Evolutionary conservation across 2,797 vertebrate genomes (phyloP), one percentile per base, ranked within the genome.

Genomic region (Lagodon rhomboides): DNA sequence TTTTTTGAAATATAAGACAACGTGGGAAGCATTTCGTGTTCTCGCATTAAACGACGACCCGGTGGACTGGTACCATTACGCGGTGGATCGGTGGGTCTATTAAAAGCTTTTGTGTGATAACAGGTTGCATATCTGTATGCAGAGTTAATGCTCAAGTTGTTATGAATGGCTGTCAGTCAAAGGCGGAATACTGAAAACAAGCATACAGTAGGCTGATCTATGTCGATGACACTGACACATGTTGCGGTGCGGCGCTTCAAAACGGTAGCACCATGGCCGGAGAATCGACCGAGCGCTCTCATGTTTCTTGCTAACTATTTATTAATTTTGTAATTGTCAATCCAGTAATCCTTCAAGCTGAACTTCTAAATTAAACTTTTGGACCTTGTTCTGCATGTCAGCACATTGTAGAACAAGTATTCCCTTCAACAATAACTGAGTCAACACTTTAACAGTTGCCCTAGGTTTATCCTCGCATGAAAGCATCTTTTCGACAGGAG

Each of bases 401-500:
- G 66, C 61, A 55, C 44, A 72, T 5, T 55, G 18, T 12, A 63
- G 60, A 3, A 20, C 22, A 58, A 62, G 13, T 56, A 51, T 73
- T 73, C 20, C 30, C 54, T 61, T 70, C 27, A 54, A 49, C 27
- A 70, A n/a, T 50, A 53, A 56, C 46, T 56, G 66, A 77, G 25
- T 82, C 59, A 67, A 50, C 51, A 55, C 43, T 68, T 54, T 22
- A 50, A 68, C 55, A 75, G 50, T 60, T 55, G 56, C 59, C 56
- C 9, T 47, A 12, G 62, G 70, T 88, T 72, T 67, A 71, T 56
- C 50, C 76, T 51, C 51, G 38, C 49, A 80, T 63, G 41, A 70
- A 85, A 85, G 66, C 27, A 54, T 54, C 15, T 50, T 74, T 74
- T 27, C 23, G 47, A 80, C 60, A 73, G 54, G 43, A 65, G 46